Base-by-base conservation (phyloP, 2,113 vertebrate genomes). In the Gobio gobio region DNA sequence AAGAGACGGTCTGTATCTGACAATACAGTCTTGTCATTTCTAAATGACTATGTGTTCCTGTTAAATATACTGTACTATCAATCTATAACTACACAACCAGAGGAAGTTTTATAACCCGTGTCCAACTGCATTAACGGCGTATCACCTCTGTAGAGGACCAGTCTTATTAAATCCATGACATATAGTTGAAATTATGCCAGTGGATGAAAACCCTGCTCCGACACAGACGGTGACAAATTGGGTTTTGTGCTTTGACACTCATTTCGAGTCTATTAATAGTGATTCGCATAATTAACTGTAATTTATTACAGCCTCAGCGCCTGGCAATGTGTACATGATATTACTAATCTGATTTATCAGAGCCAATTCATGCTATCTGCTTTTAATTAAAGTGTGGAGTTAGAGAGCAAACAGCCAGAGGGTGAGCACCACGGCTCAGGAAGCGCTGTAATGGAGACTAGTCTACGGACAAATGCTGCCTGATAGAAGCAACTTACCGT, bases 401-500 rank as follows among this genome's bases (percentile, higher is more conserved):
- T 56, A 40, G 24, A 59, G 83, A 78, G 49, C 22, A 78, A 29
- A 54, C 83, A 54, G 22, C 26, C 61, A 77, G 73, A 78, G 18
- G 59, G 49, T n/a, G 59, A 24, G 47, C 68, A 61, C 40, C 72
- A 74, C 3, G 29, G 51, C 68, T 61, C 56, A 83, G 72, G 43
- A 74, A 63, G 40, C 3, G 10, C 51, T 58, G 33, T 14, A 73
- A 26, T 40, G 56, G n/a, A 59, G 66, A 56, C 14, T 75, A 29
- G 59, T 80, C 59, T 56, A 76, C 0, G 22, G 36, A 40, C 49
- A 70, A 36, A 24, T 7, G 22, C 20, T n/a, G 70, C 22, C 0
- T 43, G 61, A 29, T 33, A 49, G 43, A 6, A 61, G 13, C 5
- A 54, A 56, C 79, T 96, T 91, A 97, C 97, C 97, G 72, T 98